Evolutionary conservation across 2,797 vertebrate genomes (phyloP), one percentile per base, ranked within the genome.

Genomic region (Pempheris klunzingeri): DNA sequence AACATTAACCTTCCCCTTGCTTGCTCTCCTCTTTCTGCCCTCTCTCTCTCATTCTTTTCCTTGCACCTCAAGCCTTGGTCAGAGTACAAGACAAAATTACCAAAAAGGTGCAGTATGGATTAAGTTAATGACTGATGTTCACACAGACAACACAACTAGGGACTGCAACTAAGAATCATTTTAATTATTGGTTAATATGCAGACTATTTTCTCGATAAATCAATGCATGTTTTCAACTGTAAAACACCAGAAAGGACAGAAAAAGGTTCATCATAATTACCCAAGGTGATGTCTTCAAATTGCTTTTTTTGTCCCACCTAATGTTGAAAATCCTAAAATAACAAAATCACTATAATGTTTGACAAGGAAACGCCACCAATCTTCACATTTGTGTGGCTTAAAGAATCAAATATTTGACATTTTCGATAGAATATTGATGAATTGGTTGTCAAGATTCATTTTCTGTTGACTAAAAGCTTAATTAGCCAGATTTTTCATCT

Each of bases 61-160:
- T 74, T 24, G 7, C 47, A 72, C 75, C 70, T 85, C 74, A 77
- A 90, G 83, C 81, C 85, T 71, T 76, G 85, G 87, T 90, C 83
- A 82, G 81, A 89, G 59, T 78, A 71, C 73, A 77, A 73, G 18
- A 64, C 34, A 32, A 50, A 67, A 39, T 34, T 7, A 52, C 8
- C 15, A 3, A 4, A 54, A 66, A 71, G 55, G 50, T 71, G 54
- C 50, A 74, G 50, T n/a, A 50, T 4, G 59, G 67, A 41, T 14
- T 22, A 13, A 65, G 47, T 60, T 39, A 24, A 26, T 43, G 76
- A 30, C 14, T 62, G 62, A 62, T 74, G 49, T 57, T 60, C 53
- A 74, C 22, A 46, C 55, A 52, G 13, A 58, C 28, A n/a, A 52
- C 65, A 70, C 34, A 57, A 32, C 26, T 46, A 26, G 36, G n/a